Percentiles rank a stretch among this genome's conserved stretches.
These are phyloP conservation scores for Microcaecilia unicolor DNA, from an alignment of 2,797 vertebrate species.

Conservation along the genomic window DNA sequence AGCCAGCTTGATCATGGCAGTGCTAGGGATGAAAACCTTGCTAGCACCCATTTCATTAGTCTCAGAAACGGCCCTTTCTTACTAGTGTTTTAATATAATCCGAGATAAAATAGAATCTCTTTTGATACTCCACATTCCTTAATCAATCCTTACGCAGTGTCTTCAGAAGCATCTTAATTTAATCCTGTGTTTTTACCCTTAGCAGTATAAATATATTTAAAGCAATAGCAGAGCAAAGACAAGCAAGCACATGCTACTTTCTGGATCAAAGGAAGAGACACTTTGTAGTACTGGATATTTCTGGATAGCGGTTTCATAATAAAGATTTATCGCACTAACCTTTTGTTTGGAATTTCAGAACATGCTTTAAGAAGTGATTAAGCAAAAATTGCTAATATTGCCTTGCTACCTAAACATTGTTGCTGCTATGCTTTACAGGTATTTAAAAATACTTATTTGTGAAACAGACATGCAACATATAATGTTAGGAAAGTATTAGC, in stretches of 20 bases:
- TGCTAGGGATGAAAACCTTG: too few relatives aligned
- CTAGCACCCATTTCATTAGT: too few relatives aligned
- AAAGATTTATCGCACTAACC: accelerated
- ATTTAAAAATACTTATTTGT: too few relatives aligned
- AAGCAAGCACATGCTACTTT: too few relatives aligned
- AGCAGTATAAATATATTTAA: not conserved
- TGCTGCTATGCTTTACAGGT: not conserved
- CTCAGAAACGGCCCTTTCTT: too few relatives aligned
- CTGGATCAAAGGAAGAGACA: not conserved
- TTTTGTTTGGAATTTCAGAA: not conserved
- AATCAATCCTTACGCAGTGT: not conserved
- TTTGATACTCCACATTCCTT: not conserved
- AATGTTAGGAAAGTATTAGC: too few relatives aligned
- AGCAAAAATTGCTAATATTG: not conserved
- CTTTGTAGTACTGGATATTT: accelerated
- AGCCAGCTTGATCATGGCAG: too few relatives aligned
- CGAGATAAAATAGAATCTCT: not conserved
- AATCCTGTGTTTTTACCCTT: not conserved
- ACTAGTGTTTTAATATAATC: not conserved
- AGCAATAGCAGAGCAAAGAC: too few relatives aligned
- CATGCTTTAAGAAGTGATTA: not conserved
- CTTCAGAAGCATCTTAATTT: not conserved
- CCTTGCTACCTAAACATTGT: not conserved
- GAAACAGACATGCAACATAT: too few relatives aligned
- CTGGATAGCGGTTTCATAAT: not conserved